phyloP scores from a whole-genome alignment of 2,888 invertebrate genomes.

The Drosophila prolongata region DNA sequence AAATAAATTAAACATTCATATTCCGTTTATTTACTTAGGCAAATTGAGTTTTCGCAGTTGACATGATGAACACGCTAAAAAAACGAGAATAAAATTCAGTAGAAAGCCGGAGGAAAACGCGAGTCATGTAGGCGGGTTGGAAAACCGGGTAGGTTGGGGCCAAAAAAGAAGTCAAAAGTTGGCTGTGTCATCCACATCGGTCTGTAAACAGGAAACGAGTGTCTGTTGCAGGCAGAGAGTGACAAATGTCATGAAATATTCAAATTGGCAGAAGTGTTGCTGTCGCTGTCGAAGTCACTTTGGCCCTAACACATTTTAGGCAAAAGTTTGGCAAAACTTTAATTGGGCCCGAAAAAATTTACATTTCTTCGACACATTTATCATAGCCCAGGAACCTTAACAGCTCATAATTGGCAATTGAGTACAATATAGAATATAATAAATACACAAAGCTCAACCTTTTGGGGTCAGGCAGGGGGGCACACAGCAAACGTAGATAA shows the following conservation, averaged over 20 bases:
- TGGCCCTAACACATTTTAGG: slow-evolving; percentile 13
- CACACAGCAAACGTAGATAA: slow-evolving; percentile 20
- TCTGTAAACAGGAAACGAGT: slow-evolving; percentile 72
- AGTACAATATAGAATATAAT: slow-evolving; percentile 69
- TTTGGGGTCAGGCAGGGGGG: slow-evolving; percentile 14
- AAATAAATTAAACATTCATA: slow-evolving; percentile 79
- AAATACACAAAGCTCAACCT: slow-evolving; percentile 45
- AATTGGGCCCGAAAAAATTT: not conserved
- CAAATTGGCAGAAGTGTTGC: slow-evolving; percentile 61
- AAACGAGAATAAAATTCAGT: slow-evolving; percentile 7
- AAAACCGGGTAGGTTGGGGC: slow-evolving; percentile 2
- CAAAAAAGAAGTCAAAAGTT: slow-evolving; percentile 35
- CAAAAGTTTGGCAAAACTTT: slow-evolving; percentile 25
- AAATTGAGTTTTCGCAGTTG: slow-evolving; percentile 77
- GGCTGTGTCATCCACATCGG: slow-evolving; percentile 30
- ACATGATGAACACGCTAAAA: slow-evolving; percentile 68
- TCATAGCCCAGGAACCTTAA: slow-evolving; percentile 59
- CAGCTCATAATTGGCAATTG: slow-evolving; percentile 75
- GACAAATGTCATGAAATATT: slow-evolving; percentile 74
- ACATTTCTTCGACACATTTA: slow-evolving; percentile 14
- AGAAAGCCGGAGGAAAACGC: slow-evolving; percentile 10
- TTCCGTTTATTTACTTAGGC: slow-evolving; percentile 78
- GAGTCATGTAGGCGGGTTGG: slow-evolving; percentile 19
- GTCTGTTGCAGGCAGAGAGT: slow-evolving; percentile 71
- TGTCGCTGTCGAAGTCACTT: slow-evolving; percentile 24